phyloP scores from a whole-genome alignment of 2,888 invertebrate species.

The Coleophora flavipennella region DNA sequence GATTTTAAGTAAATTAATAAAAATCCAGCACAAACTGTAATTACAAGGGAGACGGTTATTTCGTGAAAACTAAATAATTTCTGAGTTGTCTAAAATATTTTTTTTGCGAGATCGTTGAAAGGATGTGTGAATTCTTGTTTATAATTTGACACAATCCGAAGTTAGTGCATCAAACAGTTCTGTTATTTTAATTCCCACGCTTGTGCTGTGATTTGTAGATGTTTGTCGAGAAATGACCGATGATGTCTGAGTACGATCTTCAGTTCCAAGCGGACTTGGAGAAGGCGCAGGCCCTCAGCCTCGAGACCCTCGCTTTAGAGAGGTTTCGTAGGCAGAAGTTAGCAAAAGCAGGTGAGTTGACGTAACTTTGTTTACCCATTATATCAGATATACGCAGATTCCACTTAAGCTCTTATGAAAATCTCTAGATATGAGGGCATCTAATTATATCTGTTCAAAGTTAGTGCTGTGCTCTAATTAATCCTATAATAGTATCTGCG shows the following conservation, averaged over 20 bases:
- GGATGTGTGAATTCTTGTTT: constrained; percentile 15
- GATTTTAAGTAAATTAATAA: constrained; percentile 20
- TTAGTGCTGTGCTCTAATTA: too few relatives aligned
- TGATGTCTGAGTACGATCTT: constrained; percentile 81
- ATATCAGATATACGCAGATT: constrained; percentile 28
- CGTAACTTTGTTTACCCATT: constrained; percentile 49
- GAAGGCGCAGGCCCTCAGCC: constrained; percentile 88
- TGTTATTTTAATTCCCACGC: constrained; percentile 47
- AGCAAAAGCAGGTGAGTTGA: constrained; percentile 60
- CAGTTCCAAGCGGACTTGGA: constrained; percentile 90
- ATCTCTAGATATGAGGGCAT: too few relatives aligned
- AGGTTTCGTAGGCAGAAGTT: constrained; percentile 83
- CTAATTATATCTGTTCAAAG: too few relatives aligned
- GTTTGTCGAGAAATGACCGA: constrained; percentile 33
- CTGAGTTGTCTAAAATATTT: constrained; percentile 29
- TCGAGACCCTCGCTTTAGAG: constrained; percentile 88
- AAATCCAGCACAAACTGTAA: constrained; percentile 18
- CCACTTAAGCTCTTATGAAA: constrained; percentile 16
- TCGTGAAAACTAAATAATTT: constrained; percentile 34
- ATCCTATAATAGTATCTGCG: too few relatives aligned
- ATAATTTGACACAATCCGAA: constrained; percentile 22
- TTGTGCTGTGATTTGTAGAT: constrained; percentile 38
- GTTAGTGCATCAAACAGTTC: constrained; percentile 34
- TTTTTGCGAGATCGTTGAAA: constrained; percentile 30
- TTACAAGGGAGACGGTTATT: constrained; percentile 35